phyloP scores from a whole-genome alignment of 2,888 invertebrate species.

The Microdon myrmicae region DNA sequence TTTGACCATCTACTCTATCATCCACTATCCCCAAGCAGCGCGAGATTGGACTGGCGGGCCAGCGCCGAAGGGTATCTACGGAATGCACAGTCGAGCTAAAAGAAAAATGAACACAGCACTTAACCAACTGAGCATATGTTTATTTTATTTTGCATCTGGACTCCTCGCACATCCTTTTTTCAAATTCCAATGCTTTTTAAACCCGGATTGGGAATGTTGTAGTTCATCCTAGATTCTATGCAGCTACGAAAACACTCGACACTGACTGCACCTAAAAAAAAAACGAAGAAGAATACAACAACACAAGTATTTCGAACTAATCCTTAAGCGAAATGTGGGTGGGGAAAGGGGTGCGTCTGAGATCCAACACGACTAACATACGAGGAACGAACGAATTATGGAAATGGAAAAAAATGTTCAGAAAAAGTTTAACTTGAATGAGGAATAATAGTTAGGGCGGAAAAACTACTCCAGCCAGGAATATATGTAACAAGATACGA shows the following conservation, averaged over 20 bases:
- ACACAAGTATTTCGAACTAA: slow-evolving; percentile 39
- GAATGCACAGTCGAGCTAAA: slow-evolving; percentile 8
- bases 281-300: slow-evolving; percentile 19
- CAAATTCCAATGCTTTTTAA: slow-evolving; percentile 23
- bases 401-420: slow-evolving; percentile 46
- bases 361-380: slow-evolving; percentile 10
- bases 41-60: slow-evolving; percentile 16
- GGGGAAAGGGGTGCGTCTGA: background rate
- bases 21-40: slow-evolving; percentile 2
- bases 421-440: slow-evolving; percentile 51
- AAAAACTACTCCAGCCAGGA: slow-evolving; percentile 28
- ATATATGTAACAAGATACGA: slow-evolving; percentile 1
- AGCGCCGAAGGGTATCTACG: slow-evolving; percentile 8
- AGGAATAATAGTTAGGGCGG: slow-evolving; percentile 48
- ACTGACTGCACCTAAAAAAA: too few species aligned
- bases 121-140: slow-evolving; percentile 42
- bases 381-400: slow-evolving; percentile 49
- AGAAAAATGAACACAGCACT: slow-evolving; percentile 30
- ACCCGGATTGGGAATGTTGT: slow-evolving; percentile 12
- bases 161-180: slow-evolving; percentile 15
- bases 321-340: slow-evolving; percentile 5
- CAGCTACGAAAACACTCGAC: slow-evolving; percentile 27
- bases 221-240: slow-evolving; percentile 15
- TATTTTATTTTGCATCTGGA: slow-evolving; percentile 2
- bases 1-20: slow-evolving; percentile 11